phyloP scores from a whole-genome alignment of 2,888 invertebrate species.

The Parelbella ahira region DNA sequence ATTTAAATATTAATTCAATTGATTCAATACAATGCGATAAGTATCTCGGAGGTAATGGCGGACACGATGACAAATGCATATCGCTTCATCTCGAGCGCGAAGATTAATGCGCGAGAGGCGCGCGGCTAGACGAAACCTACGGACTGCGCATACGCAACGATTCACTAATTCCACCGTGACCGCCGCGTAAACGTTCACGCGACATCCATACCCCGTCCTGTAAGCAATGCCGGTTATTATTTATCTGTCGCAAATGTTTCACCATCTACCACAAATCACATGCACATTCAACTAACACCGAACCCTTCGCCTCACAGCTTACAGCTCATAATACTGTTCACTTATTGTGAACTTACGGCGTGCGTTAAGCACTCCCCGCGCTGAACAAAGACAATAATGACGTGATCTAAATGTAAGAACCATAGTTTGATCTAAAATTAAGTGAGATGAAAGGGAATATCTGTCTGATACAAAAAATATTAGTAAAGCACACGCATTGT shows the following conservation, averaged over 20 bases:
- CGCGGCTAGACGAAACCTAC: constrained; percentile 70
- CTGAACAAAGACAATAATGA: constrained; percentile 72
- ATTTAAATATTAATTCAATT: constrained; percentile 65
- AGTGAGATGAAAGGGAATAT: constrained; percentile 76
- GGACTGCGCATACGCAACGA: constrained; percentile 64
- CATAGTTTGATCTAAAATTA: constrained; percentile 78
- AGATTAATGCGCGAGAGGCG: constrained; percentile 73
- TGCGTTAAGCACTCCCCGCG: constrained; percentile 27
- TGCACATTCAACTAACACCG: constrained; percentile 12
- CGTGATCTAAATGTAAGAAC: constrained; percentile 74
- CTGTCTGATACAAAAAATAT: constrained; percentile 74
- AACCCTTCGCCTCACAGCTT: constrained; percentile 33
- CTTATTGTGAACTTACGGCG: constrained; percentile 32
- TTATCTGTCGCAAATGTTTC: constrained; percentile 62
- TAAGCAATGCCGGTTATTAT: constrained; percentile 75
- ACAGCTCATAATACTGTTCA: constrained; percentile 36
- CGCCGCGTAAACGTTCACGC: constrained; percentile 57
- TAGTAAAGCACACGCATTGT: constrained; percentile 67
- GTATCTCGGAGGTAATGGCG: constrained; percentile 69
- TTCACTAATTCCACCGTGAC: constrained; percentile 62
- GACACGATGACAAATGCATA: constrained; percentile 77
- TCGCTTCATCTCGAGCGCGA: constrained; percentile 70
- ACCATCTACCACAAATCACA: constrained; percentile 39
- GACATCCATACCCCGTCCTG: constrained; percentile 60
- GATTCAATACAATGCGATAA: constrained; percentile 69